Percentiles rank a stretch among this genome's conserved stretches.
Conservation (phyloP, 2,113 vertebrate species). For the Grallaria varia region DNA sequence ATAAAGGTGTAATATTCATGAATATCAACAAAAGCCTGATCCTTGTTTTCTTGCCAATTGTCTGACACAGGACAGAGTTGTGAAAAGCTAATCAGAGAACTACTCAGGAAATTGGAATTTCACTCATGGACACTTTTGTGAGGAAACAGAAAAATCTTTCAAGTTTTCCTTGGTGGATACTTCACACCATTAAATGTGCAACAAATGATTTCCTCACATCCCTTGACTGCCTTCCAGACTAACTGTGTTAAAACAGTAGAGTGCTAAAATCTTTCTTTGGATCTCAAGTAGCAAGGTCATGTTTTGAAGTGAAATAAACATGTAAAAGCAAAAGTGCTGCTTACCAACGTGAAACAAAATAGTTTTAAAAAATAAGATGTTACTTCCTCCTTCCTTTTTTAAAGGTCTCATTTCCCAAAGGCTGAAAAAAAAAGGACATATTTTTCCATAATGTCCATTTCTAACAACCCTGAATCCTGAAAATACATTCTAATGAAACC, state of each 20-base stretch:
- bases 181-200: conserved; percentile 10
- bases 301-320: background rate
- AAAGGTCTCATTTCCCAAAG: background rate
- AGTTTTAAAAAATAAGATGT: background rate
- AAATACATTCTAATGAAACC: background rate
- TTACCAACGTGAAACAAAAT: background rate
- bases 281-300: background rate
- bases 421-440: background rate
- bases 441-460: background rate
- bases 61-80: background rate
- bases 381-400: background rate
- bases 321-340: background rate
- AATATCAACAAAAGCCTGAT: background rate
- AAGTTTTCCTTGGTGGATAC: background rate
- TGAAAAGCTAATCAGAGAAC: conserved; percentile 4
- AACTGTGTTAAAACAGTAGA: conserved; percentile 1
- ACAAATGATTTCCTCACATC: background rate
- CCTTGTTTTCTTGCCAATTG: background rate
- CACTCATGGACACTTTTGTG: background rate
- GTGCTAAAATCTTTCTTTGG: conserved; percentile 13
- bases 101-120: conserved; percentile 25
- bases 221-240: conserved; percentile 27
- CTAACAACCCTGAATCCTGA: background rate
- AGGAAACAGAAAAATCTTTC: conserved; percentile 15
- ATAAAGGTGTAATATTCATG: conserved; percentile 2